Conservation (phyloP, 1,140 invertebrate species). For the Lepidotrigona ventralis region DNA sequence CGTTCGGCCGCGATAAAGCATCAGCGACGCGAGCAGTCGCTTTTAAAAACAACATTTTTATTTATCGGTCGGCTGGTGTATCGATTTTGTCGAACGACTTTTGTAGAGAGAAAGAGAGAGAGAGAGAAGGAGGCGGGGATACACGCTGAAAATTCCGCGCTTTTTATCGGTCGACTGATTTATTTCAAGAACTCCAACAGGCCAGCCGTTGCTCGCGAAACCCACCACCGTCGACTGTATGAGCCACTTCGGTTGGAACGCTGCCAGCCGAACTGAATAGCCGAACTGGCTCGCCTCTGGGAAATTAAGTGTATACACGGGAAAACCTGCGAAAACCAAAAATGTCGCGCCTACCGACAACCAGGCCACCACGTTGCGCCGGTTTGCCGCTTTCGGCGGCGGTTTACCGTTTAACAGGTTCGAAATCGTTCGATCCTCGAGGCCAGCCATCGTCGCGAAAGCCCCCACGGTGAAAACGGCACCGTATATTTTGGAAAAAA, state of each 20-base stretch:
- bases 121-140: not conserved
- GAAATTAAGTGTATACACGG: constrained; percentile 56
- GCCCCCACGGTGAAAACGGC: not conserved
- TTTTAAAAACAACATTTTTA: constrained; percentile 32
- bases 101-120: no score
- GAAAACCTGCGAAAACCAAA: constrained; percentile 54
- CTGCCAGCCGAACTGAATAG: constrained; percentile 51
- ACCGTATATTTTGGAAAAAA: not conserved
- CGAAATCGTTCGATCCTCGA: not conserved
- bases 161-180: constrained; percentile 52
- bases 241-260: constrained; percentile 46
- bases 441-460: not conserved
- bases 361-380: not conserved
- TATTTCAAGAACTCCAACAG: constrained; percentile 46
- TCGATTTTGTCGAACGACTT: constrained; percentile 35
- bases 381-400: not conserved
- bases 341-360: constrained; percentile 34
- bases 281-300: constrained; percentile 52
- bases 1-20: not conserved
- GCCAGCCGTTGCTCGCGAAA: no score
- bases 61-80: constrained; percentile 30
- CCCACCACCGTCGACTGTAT: not conserved
- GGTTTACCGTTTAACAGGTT: not conserved
- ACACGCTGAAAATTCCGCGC: constrained; percentile 19
- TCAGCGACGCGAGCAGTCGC: not conserved